Conservation (phyloP, 2,113 vertebrate genomes). For the Leiothrix lutea region DNA sequence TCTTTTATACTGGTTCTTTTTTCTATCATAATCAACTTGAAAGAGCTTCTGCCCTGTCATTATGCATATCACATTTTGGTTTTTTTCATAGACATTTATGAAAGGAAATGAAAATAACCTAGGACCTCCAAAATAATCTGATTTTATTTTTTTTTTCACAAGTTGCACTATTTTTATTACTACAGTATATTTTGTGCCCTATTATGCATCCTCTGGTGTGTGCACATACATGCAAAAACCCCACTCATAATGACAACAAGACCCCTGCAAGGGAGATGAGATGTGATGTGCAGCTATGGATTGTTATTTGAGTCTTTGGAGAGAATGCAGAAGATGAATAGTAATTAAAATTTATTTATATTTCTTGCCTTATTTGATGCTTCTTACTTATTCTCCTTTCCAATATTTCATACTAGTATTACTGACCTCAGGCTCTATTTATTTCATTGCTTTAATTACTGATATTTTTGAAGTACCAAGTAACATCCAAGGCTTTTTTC, state of each 20-base stretch:
- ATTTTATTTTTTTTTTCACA: not conserved
- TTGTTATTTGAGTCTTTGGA: not conserved
- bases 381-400: not conserved
- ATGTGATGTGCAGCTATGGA: not conserved
- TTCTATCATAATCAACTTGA: not conserved
- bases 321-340: not conserved
- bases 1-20: not conserved
- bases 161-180: not conserved
- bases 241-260: not conserved
- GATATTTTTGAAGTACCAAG: not conserved
- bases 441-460: not conserved
- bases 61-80: not conserved
- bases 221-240: accelerated
- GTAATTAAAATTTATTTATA: not conserved
- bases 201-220: not conserved
- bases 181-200: not conserved
- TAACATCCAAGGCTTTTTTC: not conserved
- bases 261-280: not conserved
- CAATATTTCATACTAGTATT: not conserved
- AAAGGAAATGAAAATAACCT: not conserved
- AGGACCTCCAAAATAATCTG: not conserved
- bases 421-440: not conserved
- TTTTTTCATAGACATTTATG: not conserved
- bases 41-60: not conserved
- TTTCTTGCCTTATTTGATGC: not conserved